Base-by-base conservation (phyloP, 2,888 invertebrate species). In the Emmelina monodactyla region DNA sequence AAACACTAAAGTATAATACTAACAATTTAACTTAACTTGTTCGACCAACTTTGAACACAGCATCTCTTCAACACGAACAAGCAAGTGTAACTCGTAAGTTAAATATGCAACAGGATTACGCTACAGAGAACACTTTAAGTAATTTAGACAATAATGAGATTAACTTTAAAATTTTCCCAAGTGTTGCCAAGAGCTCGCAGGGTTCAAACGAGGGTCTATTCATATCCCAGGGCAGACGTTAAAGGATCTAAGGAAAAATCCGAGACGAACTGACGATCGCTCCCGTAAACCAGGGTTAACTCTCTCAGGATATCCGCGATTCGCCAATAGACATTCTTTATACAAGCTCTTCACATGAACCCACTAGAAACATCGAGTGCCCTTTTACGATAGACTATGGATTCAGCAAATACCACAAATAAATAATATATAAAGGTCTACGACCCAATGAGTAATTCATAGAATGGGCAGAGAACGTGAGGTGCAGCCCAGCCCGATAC, bases 371-470 rank as follows among this genome's bases (percentile, higher is more conserved):
- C 53, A 53, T 53, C 50, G 52, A 55, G 53, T 53, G 51, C 48
- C n/a, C n/a, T n/a, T n/a, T n/a, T n/a, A n/a, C n/a, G 25, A 25
- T 25, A 25, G 25, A 19, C 11, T 7, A 25, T n/a, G 9, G n/a
- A 25, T 25, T 7, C n/a, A n/a, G 9, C 11, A 25, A 25, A 49
- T 46, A 53, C 51, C 51, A 51, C 58, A 63, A 66, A 65, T 61
- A 58, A 67, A 73, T 71, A 70, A 67, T 70, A 58, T 55, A 59
- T 60, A 55, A n/a, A 61, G 78, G 75, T 76, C 76, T 71, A 70
- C 58, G 78, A 76, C 71, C 78, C 72, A 62, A n/a, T 75, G 68
- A 75, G 75, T 71, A 75, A 78, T 76, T 75, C 73, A 72, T 71
- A 76, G 73, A 72, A 70, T 67, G 70, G 69, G 66, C 68, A 71